Conservation (phyloP, 2,113 vertebrate species). For the Neotoma lepida region DNA sequence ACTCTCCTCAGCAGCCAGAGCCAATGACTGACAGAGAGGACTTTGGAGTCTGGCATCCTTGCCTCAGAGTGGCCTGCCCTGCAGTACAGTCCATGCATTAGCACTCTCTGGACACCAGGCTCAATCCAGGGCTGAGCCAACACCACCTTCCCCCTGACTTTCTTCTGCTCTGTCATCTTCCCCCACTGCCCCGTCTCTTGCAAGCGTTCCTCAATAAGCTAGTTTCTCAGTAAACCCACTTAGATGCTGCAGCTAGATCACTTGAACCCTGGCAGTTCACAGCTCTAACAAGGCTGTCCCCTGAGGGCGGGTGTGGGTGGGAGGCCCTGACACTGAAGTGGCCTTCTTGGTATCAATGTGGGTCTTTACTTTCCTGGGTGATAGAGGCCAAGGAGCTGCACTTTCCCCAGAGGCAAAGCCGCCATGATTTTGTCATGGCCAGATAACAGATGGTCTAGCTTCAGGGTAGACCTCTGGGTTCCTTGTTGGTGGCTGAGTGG, state of each 20-base stretch:
- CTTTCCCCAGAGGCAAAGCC: background rate
- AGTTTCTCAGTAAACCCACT: background rate
- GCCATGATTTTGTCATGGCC: background rate
- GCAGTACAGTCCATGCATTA: background rate
- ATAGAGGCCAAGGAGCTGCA: background rate
- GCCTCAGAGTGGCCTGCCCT: background rate
- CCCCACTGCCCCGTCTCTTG: background rate
- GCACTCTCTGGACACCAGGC: background rate
- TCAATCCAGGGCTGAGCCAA: background rate
- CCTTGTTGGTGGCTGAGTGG: background rate
- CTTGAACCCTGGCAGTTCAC: background rate
- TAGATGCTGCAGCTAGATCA: no score
- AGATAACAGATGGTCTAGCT: background rate
- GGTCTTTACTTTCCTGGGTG: background rate
- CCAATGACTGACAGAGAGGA: background rate
- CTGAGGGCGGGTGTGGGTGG: background rate
- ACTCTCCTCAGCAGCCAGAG: background rate
- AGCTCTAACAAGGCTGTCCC: background rate
- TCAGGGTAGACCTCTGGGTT: background rate
- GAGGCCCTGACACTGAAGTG: background rate
- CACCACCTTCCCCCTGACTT: no score
- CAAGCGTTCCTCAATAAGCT: background rate
- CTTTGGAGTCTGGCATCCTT: background rate
- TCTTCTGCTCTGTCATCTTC: no score
- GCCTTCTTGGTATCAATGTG: background rate